phyloP scores from a whole-genome alignment of 2,888 invertebrate genomes.

The Heliconius cydno region DNA sequence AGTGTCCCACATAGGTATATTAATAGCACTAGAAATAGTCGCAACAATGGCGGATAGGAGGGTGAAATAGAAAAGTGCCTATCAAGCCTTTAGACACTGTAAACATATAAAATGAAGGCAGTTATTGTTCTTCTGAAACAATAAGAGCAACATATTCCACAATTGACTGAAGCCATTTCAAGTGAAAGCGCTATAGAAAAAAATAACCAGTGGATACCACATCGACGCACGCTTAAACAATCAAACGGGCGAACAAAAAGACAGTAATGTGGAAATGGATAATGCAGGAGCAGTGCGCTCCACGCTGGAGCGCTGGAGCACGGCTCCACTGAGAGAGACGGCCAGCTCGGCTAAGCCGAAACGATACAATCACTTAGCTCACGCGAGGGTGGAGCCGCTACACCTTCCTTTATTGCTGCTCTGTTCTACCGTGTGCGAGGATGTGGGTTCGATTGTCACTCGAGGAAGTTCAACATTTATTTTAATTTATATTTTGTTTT shows the following conservation, averaged over 20 bases:
- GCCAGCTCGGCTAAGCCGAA: constrained; percentile 30
- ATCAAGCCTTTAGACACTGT: constrained; percentile 78
- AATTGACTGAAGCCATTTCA: constrained; percentile 80
- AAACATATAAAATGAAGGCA: constrained; percentile 80
- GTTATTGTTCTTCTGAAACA: constrained; percentile 81
- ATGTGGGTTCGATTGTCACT: too few relatives aligned
- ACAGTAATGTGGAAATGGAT: constrained; percentile 81
- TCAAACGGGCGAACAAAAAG: constrained; percentile 81
- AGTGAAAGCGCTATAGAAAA: constrained; percentile 78
- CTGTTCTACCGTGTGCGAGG: neutral
- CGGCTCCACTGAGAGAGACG: constrained; percentile 51
- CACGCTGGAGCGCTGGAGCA: constrained; percentile 44
- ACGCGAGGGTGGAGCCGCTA: neutral
- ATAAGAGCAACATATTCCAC: constrained; percentile 81
- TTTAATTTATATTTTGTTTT: too few relatives aligned
- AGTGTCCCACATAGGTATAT: constrained; percentile 46
- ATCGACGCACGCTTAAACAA: constrained; percentile 83
- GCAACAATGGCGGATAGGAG: constrained; percentile 48
- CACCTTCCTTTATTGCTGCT: constrained; percentile 10
- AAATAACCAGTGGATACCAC: constrained; percentile 77
- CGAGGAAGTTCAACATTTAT: too few relatives aligned
- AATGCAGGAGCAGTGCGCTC: constrained; percentile 63
- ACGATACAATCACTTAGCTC: constrained; percentile 15
- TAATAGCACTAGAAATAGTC: constrained; percentile 48
- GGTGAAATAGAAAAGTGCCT: constrained; percentile 75